Evolutionary conservation across 1,140 invertebrate species (phyloP).

Genomic region (Cyphomyrmex costatus): DNA sequence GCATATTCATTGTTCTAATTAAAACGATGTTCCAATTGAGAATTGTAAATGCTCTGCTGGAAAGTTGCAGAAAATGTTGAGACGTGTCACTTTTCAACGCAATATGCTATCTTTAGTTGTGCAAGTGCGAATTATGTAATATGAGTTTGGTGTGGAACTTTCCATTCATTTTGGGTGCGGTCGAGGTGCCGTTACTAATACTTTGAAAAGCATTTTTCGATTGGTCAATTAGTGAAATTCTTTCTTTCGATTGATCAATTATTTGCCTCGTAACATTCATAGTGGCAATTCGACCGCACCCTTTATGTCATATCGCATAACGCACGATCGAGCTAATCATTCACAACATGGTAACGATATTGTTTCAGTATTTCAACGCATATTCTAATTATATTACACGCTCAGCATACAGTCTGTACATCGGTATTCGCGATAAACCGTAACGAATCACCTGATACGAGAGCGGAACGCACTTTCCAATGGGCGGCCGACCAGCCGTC

Average conservation of each 20-base stretch:
- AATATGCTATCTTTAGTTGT: not conserved
- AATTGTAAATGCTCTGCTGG: no score
- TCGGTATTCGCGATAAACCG: slow-evolving; percentile 52
- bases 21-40: no score
- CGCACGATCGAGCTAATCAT: slow-evolving; percentile 16
- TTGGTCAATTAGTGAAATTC: no score
- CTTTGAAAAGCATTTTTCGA: no score
- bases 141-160: not conserved
- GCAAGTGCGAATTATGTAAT: not conserved
- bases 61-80: no score
- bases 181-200: no score
- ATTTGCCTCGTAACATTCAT: no score
- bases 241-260: no score
- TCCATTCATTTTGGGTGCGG: not conserved
- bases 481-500: slow-evolving; percentile 20
- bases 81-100: no score
- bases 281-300: no score
- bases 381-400: slow-evolving; percentile 58
- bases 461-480: slow-evolving; percentile 39
- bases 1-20: no score
- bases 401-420: not conserved
- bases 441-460: slow-evolving; percentile 36
- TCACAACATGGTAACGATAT: not conserved
- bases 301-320: not conserved
- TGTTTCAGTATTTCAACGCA: slow-evolving; percentile 47